Evolutionary conservation across 2,888 invertebrate species (phyloP), one percentile per base, ranked within the genome.

Genomic region (Phragmatobia fuliginosa): DNA sequence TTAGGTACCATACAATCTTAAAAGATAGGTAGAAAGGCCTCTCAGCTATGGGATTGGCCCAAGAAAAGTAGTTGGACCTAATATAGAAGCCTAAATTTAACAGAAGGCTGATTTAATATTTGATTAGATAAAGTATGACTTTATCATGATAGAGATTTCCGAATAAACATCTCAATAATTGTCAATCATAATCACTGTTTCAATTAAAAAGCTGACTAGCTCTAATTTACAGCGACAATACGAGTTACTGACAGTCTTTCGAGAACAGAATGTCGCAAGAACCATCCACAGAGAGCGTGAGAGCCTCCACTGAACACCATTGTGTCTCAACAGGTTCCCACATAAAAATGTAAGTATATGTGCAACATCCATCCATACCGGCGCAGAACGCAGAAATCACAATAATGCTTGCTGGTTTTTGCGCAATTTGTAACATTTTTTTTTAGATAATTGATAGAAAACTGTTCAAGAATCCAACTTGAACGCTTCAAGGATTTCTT

Each of bases 251-350:
- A 83, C 84, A 85, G 82, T 82, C 79, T 83, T 74, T 79, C 79
- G 82, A 83, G 79, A 82, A 76, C 70, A 65, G 72, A 90, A 88
- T 94, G 91, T 93, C 89, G 94, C 91, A 94, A 94, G 92, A 89
- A 88, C 88, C 90, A 85, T 87, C 75, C 86, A 88, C 88, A 70
- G 90, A 89, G 90, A 91, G 91, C 93, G 94, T 93, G 94, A 86
- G 94, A 94, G 85, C 79, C 79, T 71, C 72, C 70, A 67, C 66
- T 58, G 68, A 78, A 65, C 65, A 67, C 83, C 83, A 94, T 94
- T 93, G 93, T 94, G 86, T 86, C 85, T 81, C 86, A 87, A 87
- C 85, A 79, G 73, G 87, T 94, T 94, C 94, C 86, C 94, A 93
- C 92, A 90, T 85, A 90, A 88, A 90, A 87, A 79, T 49, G 52